Evolutionary conservation across 2,888 invertebrate genomes (phyloP), one percentile per base, ranked within the genome.

Genomic region (Zaprionus bogoriensis): DNA sequence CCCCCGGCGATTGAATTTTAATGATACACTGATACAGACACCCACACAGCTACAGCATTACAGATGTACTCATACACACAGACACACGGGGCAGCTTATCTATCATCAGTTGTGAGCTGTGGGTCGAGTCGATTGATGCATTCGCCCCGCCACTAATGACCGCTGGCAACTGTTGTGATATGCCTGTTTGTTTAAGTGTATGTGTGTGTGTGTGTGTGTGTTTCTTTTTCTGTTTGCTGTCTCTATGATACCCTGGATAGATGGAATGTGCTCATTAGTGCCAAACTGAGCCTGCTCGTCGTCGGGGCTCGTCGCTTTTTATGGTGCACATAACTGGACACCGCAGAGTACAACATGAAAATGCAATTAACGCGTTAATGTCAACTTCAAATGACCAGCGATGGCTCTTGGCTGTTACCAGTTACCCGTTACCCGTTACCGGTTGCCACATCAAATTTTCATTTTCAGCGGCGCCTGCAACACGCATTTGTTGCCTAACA

Each of bases 301-400:
- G 45, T 25, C 22, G 47, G n/a, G n/a, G n/a, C n/a, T 54, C 58
- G 63, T 42, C 67, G 45, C 72, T 67, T 54, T 58, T 54, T 48
- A 48, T 46, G 44, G 23, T 57, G 32, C 55, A 65, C 57, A 71
- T 77, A 72, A 73, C 81, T 69, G 75, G n/a, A n/a, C n/a, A 71
- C 72, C 72, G 28, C 55, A 36, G 64, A 45, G 54, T 62, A 74
- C 68, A 82, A 83, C 83, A 87, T 85, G 83, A 74, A 83, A 83
- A 82, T 78, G 82, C 83, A 83, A 83, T 83, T 83, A 87, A 76
- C 85, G 76, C 74, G 65, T 75, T 78, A 82, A 78, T 86, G 83
- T 85, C 75, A 81, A 73, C 64, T 66, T 61, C 61, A 67, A 74
- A 78, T 68, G 65, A 66, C 68, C 61, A 44, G 38, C 53, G 27